phyloP scores from a whole-genome alignment of 2,888 invertebrate species.

The Empis livida region DNA sequence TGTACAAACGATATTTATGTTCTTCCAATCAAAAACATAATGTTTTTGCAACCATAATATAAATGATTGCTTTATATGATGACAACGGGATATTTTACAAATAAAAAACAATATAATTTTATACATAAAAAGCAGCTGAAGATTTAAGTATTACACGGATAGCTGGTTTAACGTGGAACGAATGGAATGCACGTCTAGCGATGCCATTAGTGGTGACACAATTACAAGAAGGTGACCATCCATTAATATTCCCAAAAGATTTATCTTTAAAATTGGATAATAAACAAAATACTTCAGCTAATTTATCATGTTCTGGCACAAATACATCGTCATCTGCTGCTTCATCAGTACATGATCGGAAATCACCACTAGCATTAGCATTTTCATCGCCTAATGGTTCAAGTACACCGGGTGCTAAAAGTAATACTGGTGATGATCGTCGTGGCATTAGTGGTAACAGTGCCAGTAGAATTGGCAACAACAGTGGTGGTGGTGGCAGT shows the following conservation, averaged over 20 bases:
- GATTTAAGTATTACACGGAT: slow-evolving; percentile 62
- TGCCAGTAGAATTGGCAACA: slow-evolving; percentile 11
- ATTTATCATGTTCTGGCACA: slow-evolving; percentile 5
- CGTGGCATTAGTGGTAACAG: slow-evolving; percentile 10
- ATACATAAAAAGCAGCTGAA: slow-evolving; percentile 31
- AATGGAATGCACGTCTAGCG: slow-evolving; percentile 63
- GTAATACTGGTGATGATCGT: slow-evolving; percentile 9
- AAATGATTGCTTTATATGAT: too few species aligned
- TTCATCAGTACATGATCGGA: slow-evolving; percentile 19
- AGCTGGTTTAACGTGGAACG: slow-evolving; percentile 56
- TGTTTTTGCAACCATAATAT: slow-evolving; percentile 7
- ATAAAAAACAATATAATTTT: slow-evolving; percentile 4
- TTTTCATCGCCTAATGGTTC: slow-evolving; percentile 12
- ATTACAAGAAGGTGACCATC: slow-evolving; percentile 41
- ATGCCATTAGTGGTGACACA: slow-evolving; percentile 52
- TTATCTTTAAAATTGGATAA: slow-evolving; percentile 30
- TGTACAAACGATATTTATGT: slow-evolving; percentile 1
- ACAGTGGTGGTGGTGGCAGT: slow-evolving; percentile 3
- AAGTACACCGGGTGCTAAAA: slow-evolving; percentile 5
- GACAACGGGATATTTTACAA: not conserved
- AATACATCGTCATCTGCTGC: slow-evolving; percentile 17
- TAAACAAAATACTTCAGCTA: slow-evolving; percentile 14
- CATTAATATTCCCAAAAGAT: slow-evolving; percentile 34
- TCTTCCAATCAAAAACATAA: not conserved
- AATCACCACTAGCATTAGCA: slow-evolving; percentile 17